Evolutionary conservation across 2,797 vertebrate species (phyloP).

Genomic region (Takifugu ocellatus): DNA sequence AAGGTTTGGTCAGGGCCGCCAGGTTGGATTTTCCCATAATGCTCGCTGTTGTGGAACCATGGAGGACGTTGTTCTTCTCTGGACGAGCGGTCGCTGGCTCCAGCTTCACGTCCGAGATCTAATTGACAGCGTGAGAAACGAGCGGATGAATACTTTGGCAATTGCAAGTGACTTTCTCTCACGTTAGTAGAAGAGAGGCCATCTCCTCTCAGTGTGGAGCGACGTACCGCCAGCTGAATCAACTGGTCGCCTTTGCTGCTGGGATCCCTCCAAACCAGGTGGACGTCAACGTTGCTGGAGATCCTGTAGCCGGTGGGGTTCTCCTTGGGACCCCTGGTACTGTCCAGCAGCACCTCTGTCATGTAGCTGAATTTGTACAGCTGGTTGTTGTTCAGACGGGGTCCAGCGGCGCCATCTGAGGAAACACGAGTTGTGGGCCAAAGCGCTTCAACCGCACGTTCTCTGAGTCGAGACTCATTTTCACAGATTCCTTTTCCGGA

Average conservation of each 20-base stretch:
- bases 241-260: conserved; percentile 87
- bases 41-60: conserved; percentile 75
- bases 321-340: conserved; percentile 69
- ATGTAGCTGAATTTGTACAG: conserved; percentile 90
- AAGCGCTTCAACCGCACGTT: too few species aligned
- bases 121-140: conserved; percentile 4
- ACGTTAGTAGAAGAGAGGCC: neutral
- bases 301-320: conserved; percentile 82
- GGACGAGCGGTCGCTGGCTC: conserved; percentile 76
- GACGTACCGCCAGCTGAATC: conserved; percentile 80
- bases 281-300: conserved; percentile 80
- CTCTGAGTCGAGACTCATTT: too few species aligned
- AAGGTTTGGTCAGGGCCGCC: conserved; percentile 81
- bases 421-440: conserved; percentile 25
- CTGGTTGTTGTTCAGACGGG: conserved; percentile 86
- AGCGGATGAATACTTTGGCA: neutral
- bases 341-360: conserved; percentile 84
- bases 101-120: conserved; percentile 86
- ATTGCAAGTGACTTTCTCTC: neutral
- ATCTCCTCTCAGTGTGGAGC: neutral
- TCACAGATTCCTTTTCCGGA: too few species aligned
- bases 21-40: conserved; percentile 79
- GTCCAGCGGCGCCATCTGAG: conserved; percentile 81
- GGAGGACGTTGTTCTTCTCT: conserved; percentile 81
- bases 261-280: conserved; percentile 89